Base-by-base conservation (phyloP, 2,888 invertebrate species). In the Corbicula japonica region DNA sequence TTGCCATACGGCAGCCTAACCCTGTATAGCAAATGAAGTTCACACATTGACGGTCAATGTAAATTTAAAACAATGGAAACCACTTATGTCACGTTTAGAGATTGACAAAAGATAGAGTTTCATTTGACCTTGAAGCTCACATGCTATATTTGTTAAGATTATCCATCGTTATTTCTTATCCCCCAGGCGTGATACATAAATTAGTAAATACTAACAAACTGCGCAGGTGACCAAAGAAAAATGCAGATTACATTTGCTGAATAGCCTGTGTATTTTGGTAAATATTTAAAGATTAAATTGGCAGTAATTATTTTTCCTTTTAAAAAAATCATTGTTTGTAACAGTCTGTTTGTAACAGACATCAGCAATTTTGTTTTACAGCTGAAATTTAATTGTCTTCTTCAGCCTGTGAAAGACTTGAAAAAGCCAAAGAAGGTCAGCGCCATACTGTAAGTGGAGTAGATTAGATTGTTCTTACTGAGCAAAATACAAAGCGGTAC, bases 361-460 rank as follows among this genome's bases (percentile, higher is more conserved):
- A 32, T 23, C 26, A 15, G 26, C 48, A 34, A 58, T 26, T 18
- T 18, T 18, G 71, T 23, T 60, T 56, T 12, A 18, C 21, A 18
- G n/a, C n/a, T n/a, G 30, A 26, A 44, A 26, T 3, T 38, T 60
- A 63, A 23, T 62, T 65, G 46, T 75, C 38, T 68, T 58, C 83
- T 89, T 44, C 83, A 91, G 91, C 87, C 89, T 38, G 95, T 96
- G 8, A 95, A 95, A 65, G 95, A 96, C 91, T 94, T 95, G 0
- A 94, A 95, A 41, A 94, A 95, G 66, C 94, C 96, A 0, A 95
- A 96, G 28, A 96, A 95, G 87, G 92, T 93, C 0, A 95, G 95
- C 5, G 96, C 96, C 52, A 92, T 93, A 50, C 96, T 95, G 92
- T 95, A 95, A 84, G 95, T 83, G 44, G 28, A 15, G 10, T 58